A percentile compares a stretch with the other conserved stretches of the same genome.
Conservation (phyloP, 2,888 invertebrate genomes). For the Platycnemis pennipes region DNA sequence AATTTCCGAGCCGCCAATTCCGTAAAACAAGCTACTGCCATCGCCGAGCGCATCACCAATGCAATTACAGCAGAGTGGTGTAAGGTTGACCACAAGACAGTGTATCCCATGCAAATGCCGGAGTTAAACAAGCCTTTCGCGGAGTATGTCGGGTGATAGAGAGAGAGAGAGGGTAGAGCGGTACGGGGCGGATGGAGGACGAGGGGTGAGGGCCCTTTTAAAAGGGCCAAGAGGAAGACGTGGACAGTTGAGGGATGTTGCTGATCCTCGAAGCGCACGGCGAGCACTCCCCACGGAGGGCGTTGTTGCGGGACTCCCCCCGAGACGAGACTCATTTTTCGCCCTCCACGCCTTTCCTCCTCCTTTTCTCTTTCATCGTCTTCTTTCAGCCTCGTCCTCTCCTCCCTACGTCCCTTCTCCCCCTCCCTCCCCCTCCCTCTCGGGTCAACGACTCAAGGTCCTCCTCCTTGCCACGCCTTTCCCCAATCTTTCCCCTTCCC, state of each 20-base stretch:
- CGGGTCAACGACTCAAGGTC: constrained; percentile 48
- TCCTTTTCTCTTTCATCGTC: neutral
- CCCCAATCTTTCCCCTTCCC: neutral
- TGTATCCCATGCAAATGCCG: neutral
- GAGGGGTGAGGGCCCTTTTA: neutral
- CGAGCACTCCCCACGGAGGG: neutral
- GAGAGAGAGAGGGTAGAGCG: neutral
- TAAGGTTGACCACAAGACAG: neutral
- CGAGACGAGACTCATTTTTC: constrained; percentile 39
- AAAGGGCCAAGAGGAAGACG: neutral
- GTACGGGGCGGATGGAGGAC: neutral
- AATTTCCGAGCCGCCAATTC: neutral
- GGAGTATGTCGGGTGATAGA: neutral
- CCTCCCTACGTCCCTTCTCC: neutral
- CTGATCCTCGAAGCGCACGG: neutral
- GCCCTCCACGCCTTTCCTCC: neutral
- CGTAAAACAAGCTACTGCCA: neutral
- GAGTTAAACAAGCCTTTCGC: neutral
- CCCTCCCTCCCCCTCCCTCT: neutral
- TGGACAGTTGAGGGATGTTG: constrained; percentile 51
- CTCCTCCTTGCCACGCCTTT: neutral
- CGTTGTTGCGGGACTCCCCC: too few relatives aligned
- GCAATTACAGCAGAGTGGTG: neutral
- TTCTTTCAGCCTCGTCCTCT: neutral
- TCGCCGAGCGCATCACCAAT: neutral